Percentiles rank a stretch among this genome's conserved stretches.
Evolutionary conservation across 2,888 invertebrate genomes (phyloP).

Genomic region (Athalia rosae): DNA sequence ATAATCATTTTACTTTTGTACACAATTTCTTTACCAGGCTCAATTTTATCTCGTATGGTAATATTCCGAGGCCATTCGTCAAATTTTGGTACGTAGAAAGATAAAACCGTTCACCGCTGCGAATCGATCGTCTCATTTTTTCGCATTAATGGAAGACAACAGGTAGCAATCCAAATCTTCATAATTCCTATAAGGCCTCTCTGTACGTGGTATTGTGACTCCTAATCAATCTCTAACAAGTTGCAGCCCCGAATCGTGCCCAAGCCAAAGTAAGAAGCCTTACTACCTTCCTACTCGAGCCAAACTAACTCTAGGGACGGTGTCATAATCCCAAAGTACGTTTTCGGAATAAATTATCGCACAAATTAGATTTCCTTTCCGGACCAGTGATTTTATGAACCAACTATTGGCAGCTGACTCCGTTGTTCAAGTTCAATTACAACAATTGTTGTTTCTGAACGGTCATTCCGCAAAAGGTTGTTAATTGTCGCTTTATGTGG

Average conservation of each 20-base stretch:
- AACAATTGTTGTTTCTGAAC: background rate
- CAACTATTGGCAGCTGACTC: background rate
- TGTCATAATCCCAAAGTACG: constrained; percentile 39
- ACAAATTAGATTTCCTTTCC: constrained; percentile 32
- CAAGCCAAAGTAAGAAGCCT: constrained; percentile 34
- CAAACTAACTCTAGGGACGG: constrained; percentile 27
- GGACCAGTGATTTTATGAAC: constrained; percentile 4
- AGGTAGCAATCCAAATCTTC: constrained; percentile 9
- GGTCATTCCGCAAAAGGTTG: background rate
- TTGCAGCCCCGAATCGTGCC: constrained; percentile 33
- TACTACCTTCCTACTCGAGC: constrained; percentile 28
- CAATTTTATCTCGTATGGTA: too few relatives aligned
- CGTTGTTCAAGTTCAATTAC: background rate
- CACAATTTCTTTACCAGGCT: too few relatives aligned
- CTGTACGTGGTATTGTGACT: background rate
- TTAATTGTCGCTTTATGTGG: too few relatives aligned
- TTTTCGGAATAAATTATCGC: constrained; percentile 28
- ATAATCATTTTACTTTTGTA: too few relatives aligned
- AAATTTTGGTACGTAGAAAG: background rate
- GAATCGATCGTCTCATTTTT: background rate
- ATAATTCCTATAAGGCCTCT: background rate
- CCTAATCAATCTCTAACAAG: constrained; percentile 26
- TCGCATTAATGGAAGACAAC: background rate
- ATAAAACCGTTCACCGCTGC: too few relatives aligned
- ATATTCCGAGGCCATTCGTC: too few relatives aligned